Base-by-base conservation (phyloP, 2,113 vertebrate species). In the Catagonus wagneri region DNA sequence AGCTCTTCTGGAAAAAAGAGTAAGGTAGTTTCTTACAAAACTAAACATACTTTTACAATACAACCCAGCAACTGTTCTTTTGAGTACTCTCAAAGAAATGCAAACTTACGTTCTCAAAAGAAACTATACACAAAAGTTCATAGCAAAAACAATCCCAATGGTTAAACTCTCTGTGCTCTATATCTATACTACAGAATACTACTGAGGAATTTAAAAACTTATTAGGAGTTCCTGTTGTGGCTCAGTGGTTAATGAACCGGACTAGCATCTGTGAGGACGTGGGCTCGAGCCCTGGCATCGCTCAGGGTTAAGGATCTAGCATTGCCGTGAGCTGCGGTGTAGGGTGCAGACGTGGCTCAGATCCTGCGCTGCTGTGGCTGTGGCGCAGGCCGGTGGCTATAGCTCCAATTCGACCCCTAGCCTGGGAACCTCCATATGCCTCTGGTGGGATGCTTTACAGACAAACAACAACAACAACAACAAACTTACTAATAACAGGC, bases 1-100 rank as follows among this genome's bases (percentile, higher is more conserved):
- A 50, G 68, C 29, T n/a, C 32, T 52, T 86, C 54, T 34, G 68
- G 39, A 69, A 72, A 72, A 44, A 94, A 81, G 58, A 79, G 25
- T 60, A 75, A 13, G 25, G 80, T 65, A 79, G n/a, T 76, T 87
- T 91, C 68, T 94, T 87, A 87, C 7, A 69, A 78, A 88, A 89
- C 25, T 68, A 78, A 83, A 80, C 22, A 71, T 50, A 36, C 19
- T 29, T 36, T 61, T 78, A 94, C 34, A 25, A 72, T 52, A 72
- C 66, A 52, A 75, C 58, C 23, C n/a, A 85, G 25, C 20, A 92
- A 89, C 7, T 84, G 58, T 52, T 50, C 32, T 50, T 34, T 14
- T 68, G 58, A 68, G 34, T n/a, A 89, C 72, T 80, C 20, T 50
- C 52, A 79, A 50, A 68, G 50, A 95, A 79, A 92, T 6, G 56